Percentiles rank a stretch among this genome's conserved stretches.
Evolutionary conservation across 2,797 vertebrate genomes (phyloP).

Genomic region (Xerus rutilus): DNA sequence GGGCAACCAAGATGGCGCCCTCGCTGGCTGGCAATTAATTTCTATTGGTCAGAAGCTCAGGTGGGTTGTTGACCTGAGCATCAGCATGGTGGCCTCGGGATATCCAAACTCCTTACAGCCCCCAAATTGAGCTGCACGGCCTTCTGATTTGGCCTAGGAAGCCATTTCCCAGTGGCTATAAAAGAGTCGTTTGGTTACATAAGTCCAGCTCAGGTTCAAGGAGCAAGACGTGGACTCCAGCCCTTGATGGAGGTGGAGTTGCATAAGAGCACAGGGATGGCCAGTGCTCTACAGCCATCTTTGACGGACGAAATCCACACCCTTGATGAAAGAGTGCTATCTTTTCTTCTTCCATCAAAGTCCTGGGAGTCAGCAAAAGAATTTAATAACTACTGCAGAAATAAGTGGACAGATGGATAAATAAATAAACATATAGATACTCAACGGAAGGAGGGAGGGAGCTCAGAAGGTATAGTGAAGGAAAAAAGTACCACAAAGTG

Average conservation of each 20-base stretch:
- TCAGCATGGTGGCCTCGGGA: rapidly evolving
- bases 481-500: rapidly evolving
- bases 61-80: rapidly evolving
- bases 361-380: neutral
- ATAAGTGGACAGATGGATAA: neutral
- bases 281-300: neutral
- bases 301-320: neutral
- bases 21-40: rapidly evolving
- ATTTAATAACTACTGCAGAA: neutral
- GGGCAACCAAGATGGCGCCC: rapidly evolving
- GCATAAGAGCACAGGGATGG: neutral
- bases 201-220: neutral
- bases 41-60: neutral
- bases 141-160: neutral
- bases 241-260: rapidly evolving
- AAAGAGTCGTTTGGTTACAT: neutral
- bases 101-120: rapidly evolving
- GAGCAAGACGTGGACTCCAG: neutral
- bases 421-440: neutral
- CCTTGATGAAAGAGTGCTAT: neutral
- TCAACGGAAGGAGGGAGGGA: too few relatives aligned
- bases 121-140: neutral
- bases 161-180: neutral
- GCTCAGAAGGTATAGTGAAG: too few relatives aligned
- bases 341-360: neutral